These are phyloP conservation scores for Chloroceryle amazona DNA, from an alignment of 2,797 vertebrate genomes.

Conservation along the genomic window DNA sequence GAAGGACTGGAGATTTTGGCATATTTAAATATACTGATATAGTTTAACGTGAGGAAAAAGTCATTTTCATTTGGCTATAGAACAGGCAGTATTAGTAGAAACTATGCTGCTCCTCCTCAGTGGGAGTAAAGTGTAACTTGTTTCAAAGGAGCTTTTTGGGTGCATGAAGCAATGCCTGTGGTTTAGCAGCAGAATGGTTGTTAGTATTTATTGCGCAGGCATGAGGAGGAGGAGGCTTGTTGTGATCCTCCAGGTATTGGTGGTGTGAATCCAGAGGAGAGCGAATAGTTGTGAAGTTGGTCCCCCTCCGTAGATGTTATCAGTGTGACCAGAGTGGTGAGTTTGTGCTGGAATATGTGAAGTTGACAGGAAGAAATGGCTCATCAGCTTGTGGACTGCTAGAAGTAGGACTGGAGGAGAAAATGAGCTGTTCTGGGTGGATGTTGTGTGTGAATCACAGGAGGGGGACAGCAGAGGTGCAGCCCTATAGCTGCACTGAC, in stretches of 20 bases:
- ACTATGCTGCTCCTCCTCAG: background rate
- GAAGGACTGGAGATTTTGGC: background rate
- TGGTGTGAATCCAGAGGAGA: background rate
- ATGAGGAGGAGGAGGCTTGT: background rate
- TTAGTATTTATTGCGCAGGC: background rate
- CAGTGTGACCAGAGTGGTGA: background rate
- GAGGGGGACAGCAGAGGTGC: background rate
- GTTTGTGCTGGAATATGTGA: background rate
- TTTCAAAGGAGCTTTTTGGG: background rate
- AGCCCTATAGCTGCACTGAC: rapidly evolving
- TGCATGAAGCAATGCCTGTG: background rate
- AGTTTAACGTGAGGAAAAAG: background rate
- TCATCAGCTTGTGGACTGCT: background rate
- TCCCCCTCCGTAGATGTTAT: background rate
- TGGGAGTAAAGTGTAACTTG: background rate
- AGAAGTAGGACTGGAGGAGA: background rate
- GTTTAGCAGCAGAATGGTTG: background rate
- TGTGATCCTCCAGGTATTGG: background rate
- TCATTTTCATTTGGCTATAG: background rate
- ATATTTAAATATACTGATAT: background rate
- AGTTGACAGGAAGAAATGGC: background rate
- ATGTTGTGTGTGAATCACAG: background rate
- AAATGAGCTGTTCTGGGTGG: background rate
- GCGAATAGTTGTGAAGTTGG: background rate
- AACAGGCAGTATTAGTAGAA: background rate